phyloP scores from a whole-genome alignment of 2,797 vertebrate species.

The Cossypha caffra region DNA sequence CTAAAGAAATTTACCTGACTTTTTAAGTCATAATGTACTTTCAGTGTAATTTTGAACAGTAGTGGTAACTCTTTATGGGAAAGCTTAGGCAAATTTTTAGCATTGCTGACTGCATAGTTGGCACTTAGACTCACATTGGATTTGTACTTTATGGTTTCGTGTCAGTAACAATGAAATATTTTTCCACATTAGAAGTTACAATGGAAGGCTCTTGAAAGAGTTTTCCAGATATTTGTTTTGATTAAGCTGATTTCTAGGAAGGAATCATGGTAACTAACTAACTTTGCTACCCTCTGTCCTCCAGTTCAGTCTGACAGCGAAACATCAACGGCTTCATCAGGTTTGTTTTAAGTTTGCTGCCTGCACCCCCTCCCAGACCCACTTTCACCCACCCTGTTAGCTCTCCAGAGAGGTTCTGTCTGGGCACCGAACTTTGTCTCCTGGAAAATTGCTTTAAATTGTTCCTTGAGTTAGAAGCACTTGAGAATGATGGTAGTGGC shows the following conservation, averaged over 20 bases:
- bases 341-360: constrained; percentile 9
- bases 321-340: not conserved
- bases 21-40: not conserved
- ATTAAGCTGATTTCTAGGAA: not conserved
- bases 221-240: not conserved
- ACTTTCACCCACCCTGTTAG: not conserved
- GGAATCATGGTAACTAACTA: not conserved
- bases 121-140: not conserved
- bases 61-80: not conserved
- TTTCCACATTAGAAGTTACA: not conserved
- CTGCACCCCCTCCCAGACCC: not conserved
- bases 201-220: not conserved
- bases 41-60: not conserved
- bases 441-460: not conserved
- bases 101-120: not conserved
- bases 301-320: constrained; percentile 3
- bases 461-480: not conserved
- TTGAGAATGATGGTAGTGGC: not conserved
- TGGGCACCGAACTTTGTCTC: not conserved
- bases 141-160: not conserved
- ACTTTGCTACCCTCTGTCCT: not conserved
- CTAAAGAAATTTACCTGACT: not conserved
- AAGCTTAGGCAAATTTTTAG: not conserved
- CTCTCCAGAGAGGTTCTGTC: not conserved
- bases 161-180: not conserved